Conservation (phyloP, 1,140 invertebrate genomes). For the Drosophila guanche region DNA sequence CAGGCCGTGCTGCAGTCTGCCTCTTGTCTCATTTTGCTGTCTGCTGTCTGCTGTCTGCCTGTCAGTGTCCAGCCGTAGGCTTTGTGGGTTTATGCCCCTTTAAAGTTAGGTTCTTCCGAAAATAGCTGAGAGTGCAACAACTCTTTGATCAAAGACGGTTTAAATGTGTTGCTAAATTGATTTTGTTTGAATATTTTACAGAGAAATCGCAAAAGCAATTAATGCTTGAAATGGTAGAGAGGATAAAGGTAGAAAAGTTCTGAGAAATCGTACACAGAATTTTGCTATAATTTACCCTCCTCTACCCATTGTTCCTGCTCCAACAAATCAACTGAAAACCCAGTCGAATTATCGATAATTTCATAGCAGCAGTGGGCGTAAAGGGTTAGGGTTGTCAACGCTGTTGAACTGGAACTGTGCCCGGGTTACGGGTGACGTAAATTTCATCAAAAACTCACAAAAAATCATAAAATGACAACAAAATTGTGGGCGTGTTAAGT, state of each 20-base stretch:
- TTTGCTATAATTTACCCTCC: conserved; percentile 11
- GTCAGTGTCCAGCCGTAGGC: conserved; percentile 11
- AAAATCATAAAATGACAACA: background rate
- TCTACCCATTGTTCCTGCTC: conserved; percentile 15
- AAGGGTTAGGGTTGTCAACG: background rate
- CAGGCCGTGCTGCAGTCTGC: conserved; percentile 25
- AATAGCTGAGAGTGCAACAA: too few species aligned
- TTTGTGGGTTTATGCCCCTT: background rate
- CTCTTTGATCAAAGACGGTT: too few species aligned
- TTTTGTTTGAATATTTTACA: too few species aligned
- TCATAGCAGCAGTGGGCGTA: conserved; percentile 27
- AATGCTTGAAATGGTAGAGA: too few species aligned
- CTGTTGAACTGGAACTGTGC: conserved; percentile 3
- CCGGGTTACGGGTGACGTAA: conserved; percentile 19
- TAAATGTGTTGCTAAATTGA: too few species aligned
- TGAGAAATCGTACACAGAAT: too few species aligned
- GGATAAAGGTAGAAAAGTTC: too few species aligned
- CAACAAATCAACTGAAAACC: conserved; percentile 39
- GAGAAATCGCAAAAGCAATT: too few species aligned
- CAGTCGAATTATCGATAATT: conserved; percentile 39
- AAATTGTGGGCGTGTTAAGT: conserved; percentile 52
- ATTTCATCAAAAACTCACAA: conserved; percentile 54
- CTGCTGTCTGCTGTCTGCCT: conserved; percentile 41
- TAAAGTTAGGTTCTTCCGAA: background rate
- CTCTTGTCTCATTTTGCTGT: conserved; percentile 64